Base-by-base conservation (phyloP, 2,888 invertebrate genomes). In the Lycocerus yunnanus region DNA sequence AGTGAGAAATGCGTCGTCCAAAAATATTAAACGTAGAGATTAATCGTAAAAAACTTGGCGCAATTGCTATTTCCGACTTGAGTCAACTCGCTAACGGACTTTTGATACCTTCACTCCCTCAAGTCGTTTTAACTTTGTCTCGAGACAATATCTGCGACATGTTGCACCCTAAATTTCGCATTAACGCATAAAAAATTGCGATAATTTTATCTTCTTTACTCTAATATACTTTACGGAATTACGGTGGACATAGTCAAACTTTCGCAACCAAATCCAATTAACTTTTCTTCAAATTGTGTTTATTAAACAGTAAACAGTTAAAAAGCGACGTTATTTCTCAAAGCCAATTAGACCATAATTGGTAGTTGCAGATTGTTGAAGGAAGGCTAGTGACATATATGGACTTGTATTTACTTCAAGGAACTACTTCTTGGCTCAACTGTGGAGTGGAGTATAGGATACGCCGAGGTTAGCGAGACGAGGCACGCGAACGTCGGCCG, bases 301-400 rank as follows among this genome's bases (percentile, higher is more conserved):
- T 84, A 85, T 84, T 84, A 84, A 84, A 82, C 81, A 83, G 82
- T 82, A 84, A 83, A 85, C 84, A 84, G 83, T 84, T 83, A 84
- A 86, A 86, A 86, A 86, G 86, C 86, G 86, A 86, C 86, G 86
- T 86, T 85, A 83, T 84, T 87, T 87, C 87, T 86, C 83, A 85
- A 87, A 87, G 87, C 85, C 87, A 86, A 87, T 87, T 87, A 87
- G 86, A 86, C 87, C 87, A 86, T 87, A 87, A 87, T 86, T 85
- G 87, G 87, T 84, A 85, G 85, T 83, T 84, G 86, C 84, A 84
- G 85, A 86, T 86, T 85, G 85, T 84, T 84, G 86, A 85, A 86
- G 85, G 85, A 85, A 86, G 85, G 85, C 84, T 85, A 84, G 84
- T 85, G 84, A 85, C 86, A 84, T 87, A 86, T 86, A 86, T 83